Evolutionary conservation across 2,113 vertebrate species (phyloP).

Genomic region (Pungitius pungitius): DNA sequence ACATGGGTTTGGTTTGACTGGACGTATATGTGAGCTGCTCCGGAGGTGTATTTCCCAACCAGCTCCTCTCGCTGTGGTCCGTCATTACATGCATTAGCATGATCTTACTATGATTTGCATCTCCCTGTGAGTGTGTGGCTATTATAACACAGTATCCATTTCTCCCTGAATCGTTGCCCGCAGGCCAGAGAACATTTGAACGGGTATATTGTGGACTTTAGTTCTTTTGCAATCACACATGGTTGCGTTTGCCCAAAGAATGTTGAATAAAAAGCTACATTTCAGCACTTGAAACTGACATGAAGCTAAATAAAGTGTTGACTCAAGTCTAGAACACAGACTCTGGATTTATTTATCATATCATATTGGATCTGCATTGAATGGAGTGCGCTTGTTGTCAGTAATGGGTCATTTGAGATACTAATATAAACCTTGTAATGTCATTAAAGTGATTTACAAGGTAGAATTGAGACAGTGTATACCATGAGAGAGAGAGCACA

Average conservation of each 20-base stretch:
- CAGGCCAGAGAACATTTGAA: slow-evolving; percentile 67
- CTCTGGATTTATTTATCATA: slow-evolving; percentile 24
- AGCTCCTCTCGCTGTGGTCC: slow-evolving; percentile 53
- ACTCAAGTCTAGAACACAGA: slow-evolving; percentile 20
- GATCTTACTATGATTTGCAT: slow-evolving; percentile 72
- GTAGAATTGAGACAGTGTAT: not conserved
- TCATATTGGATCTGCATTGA: slow-evolving; percentile 5
- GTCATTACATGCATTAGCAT: slow-evolving; percentile 73
- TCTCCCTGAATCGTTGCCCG: slow-evolving; percentile 65
- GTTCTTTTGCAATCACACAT: slow-evolving; percentile 56
- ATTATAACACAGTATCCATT: slow-evolving; percentile 66
- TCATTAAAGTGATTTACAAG: slow-evolving; percentile 2
- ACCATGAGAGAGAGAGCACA: not conserved
- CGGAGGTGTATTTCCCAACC: slow-evolving; percentile 33
- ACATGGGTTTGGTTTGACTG: slow-evolving; percentile 2
- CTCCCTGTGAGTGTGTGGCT: slow-evolving; percentile 56
- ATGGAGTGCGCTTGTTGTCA: slow-evolving; percentile 12
- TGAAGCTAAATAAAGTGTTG: slow-evolving; percentile 57
- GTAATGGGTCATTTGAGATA: slow-evolving; percentile 2
- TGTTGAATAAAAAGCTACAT: slow-evolving; percentile 45
- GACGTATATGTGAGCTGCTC: slow-evolving; percentile 49
- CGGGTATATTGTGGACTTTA: slow-evolving; percentile 41
- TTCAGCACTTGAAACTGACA: slow-evolving; percentile 58
- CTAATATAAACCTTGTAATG: not conserved
- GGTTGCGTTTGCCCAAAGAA: slow-evolving; percentile 52